Conservation (phyloP, 2,888 invertebrate genomes). For the Candidula unifasciata region DNA sequence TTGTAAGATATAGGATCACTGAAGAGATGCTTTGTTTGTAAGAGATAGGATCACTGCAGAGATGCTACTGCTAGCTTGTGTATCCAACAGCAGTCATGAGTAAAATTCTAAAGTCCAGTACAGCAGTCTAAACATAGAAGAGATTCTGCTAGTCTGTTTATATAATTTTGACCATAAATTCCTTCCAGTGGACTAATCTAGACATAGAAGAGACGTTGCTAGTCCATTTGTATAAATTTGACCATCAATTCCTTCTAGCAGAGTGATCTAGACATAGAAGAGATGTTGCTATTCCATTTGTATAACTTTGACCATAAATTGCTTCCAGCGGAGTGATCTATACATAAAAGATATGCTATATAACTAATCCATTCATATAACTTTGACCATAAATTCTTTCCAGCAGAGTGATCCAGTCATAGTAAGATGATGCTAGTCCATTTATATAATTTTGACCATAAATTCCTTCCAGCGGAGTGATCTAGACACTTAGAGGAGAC, state of each 20-base stretch:
- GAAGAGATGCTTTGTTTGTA: too few species aligned
- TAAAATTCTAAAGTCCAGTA: conserved; percentile 26
- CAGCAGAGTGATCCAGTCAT: conserved; percentile 82
- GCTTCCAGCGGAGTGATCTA: conserved; percentile 79
- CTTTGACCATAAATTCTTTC: background rate
- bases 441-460: background rate
- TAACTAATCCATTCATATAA: conserved; percentile 73
- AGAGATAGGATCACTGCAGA: too few species aligned
- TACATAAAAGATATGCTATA: conserved; percentile 89
- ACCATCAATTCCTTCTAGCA: too few species aligned
- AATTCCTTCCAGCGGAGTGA: conserved; percentile 74
- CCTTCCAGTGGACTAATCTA: conserved; percentile 79
- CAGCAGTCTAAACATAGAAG: conserved; percentile 84
- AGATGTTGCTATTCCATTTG: background rate
- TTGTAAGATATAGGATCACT: too few species aligned
- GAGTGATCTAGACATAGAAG: too few species aligned
- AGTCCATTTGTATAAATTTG: background rate
- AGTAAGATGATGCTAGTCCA: conserved; percentile 84
- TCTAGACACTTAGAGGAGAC: conserved; percentile 87
- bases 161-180: background rate
- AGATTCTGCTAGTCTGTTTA: conserved; percentile 83
- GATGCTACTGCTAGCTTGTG: too few species aligned
- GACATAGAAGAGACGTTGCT: conserved; percentile 88
- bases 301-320: background rate
- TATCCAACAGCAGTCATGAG: too few species aligned